Conservation (phyloP, 2,113 vertebrate species). For the Clarias magur region DNA sequence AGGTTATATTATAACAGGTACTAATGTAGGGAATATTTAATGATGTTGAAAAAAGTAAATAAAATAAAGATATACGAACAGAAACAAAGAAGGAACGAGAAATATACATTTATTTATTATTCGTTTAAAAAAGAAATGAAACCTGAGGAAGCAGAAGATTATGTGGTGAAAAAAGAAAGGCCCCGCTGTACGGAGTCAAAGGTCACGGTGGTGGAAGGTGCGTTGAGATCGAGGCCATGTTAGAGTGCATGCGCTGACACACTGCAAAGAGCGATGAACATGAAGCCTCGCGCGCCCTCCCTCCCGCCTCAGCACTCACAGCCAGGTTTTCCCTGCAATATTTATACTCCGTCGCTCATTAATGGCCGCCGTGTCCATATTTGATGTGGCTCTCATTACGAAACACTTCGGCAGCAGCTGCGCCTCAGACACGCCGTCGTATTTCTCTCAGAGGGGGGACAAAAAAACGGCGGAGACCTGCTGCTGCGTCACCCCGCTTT, state of each 20-base stretch:
- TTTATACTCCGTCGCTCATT: conserved; percentile 37
- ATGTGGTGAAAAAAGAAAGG: too few relatives aligned
- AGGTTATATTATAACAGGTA: not conserved
- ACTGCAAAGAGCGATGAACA: conserved; percentile 24
- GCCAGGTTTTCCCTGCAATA: conserved; percentile 15
- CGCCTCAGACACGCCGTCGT: not conserved
- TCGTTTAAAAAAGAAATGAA: too few relatives aligned
- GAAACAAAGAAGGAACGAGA: not conserved
- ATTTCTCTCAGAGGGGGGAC: not conserved
- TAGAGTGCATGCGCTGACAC: not conserved
- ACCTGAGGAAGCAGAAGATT: too few relatives aligned
- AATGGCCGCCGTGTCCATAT: conserved; percentile 41
- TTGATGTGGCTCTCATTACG: conserved; percentile 36
- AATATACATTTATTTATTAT: not conserved
- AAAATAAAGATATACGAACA: not conserved
- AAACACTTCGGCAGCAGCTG: not conserved
- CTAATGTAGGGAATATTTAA: not conserved
- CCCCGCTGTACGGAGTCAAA: not conserved
- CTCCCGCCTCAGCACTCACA: not conserved
- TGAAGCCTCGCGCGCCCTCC: not conserved
- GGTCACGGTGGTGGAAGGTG: conserved; percentile 11
- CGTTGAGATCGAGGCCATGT: not conserved
- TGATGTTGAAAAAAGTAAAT: not conserved
- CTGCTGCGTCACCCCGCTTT: not conserved
- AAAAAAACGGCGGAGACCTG: conserved; percentile 11